These are phyloP conservation scores for Paraescarpia echinospica DNA, from an alignment of 1,140 invertebrate genomes.

Conservation along the genomic window DNA sequence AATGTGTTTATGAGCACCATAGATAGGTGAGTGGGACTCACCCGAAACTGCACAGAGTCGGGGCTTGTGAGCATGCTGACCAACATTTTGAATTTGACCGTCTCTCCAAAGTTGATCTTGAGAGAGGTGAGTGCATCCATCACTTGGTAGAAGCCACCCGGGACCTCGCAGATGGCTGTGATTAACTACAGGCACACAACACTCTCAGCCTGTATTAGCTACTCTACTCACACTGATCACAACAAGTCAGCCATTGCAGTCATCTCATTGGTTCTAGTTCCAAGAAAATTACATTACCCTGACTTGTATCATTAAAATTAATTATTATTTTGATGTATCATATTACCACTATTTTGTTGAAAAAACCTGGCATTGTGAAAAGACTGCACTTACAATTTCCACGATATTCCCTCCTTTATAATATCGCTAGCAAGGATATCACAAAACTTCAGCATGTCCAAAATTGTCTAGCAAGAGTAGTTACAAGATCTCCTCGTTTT, in stretches of 20 bases:
- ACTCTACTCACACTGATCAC: no score
- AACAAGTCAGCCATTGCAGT: neutral
- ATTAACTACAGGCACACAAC: neutral
- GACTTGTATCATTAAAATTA: no score
- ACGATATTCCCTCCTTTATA: no score
- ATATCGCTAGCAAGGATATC: no score
- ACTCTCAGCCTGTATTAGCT: neutral
- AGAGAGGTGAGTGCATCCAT: conserved; percentile 88
- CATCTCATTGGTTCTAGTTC: conserved; percentile 1
- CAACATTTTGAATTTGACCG: conserved; percentile 85
- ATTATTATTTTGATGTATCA: no score
- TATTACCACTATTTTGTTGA: no score
- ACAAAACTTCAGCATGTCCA: no score
- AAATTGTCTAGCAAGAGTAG: no score
- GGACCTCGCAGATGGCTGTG: conserved; percentile 20
- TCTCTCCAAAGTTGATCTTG: conserved; percentile 84
- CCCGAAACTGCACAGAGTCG: conserved; percentile 42
- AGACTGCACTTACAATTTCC: no score
- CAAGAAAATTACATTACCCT: neutral
- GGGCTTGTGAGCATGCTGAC: conserved; percentile 73
- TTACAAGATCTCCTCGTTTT: no score
- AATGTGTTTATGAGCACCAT: neutral
- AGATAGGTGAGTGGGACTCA: conserved; percentile 17
- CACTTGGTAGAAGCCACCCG: conserved; percentile 73
- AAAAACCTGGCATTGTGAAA: no score